Base-by-base conservation (phyloP, 2,797 vertebrate species). In the Protosalanx chinensis region DNA sequence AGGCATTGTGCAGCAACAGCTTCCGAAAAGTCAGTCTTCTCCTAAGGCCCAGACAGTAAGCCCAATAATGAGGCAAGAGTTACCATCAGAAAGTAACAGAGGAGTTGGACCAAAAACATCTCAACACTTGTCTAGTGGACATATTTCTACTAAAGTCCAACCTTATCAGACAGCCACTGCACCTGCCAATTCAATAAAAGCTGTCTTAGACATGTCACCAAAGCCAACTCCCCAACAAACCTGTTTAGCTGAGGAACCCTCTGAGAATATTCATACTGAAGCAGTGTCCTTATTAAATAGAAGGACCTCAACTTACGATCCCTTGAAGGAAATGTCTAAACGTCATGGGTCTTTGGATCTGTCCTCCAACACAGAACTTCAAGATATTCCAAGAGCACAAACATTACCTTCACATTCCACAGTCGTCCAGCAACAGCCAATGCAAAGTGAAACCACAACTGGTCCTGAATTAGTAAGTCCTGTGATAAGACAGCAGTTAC, bases 141-240 rank as follows among this genome's bases (percentile, higher is more conserved):
- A 64, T 23, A 57, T 16, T 13, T 12, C 41, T 13, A 46, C 3
- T 32, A 56, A 18, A 7, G 32, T 12, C n/a, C 76, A 76, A 12
- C 64, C 62, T 29, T 80, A 63, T 76, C 76, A 84, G 58, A 77
- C 58, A 5, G 37, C 37, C 20, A 86, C 84, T 69, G 80, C 81
- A 68, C 89, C 91, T 64, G 86, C 89, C 78, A 91, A 91, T 76
- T 76, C 79, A 72, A 35, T 89, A 46, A 90, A 86, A 84, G 68
- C 71, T 30, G 82, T 80, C 7, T 51, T 91, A 73, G 87, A 92
- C 76, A 90, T 92, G 92, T 89, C 74, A 51, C 63, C 30, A 59
- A 76, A 79, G 65, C 30, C 18, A 79, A 58, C 67, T 33, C 72
- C 8, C 68, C 73, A 10, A 69, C 68, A n/a, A n/a, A 67, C 15